Percentiles rank a stretch among this genome's conserved stretches.
Evolutionary conservation across 2,113 vertebrate genomes (phyloP).

Genomic region (Urocynchramus pylzowi): DNA sequence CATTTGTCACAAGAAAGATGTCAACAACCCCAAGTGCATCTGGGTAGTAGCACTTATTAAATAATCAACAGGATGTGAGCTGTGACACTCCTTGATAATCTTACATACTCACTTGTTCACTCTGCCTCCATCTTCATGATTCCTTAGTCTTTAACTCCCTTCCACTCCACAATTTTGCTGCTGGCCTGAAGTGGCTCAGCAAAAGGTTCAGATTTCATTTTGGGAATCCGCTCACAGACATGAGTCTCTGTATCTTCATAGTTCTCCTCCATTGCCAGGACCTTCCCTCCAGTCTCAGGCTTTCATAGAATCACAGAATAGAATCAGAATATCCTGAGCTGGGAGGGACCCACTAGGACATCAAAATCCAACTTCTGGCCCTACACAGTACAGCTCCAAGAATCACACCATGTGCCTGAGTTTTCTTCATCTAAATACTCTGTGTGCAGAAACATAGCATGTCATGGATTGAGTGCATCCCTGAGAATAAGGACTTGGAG

Average conservation of each 20-base stretch:
- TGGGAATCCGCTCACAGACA: background rate
- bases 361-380: background rate
- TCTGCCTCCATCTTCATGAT: background rate
- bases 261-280: background rate
- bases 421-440: background rate
- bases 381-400: background rate
- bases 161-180: background rate
- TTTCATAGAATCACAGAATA: background rate
- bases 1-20: background rate
- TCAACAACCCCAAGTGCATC: background rate
- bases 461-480: background rate
- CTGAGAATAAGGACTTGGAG: background rate
- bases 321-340: background rate
- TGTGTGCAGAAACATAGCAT: background rate
- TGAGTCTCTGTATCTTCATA: rapidly evolving
- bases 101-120: background rate
- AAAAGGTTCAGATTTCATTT: background rate
- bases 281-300: background rate
- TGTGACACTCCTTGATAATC: background rate
- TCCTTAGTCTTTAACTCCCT: background rate
- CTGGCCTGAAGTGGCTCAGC: background rate
- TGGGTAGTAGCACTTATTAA: background rate
- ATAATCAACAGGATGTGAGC: background rate
- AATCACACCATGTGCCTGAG: background rate
- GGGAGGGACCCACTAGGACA: background rate